A percentile compares a stretch with the other conserved stretches of the same genome.
phyloP scores from a whole-genome alignment of 92 coral and sea anemone genomes.

The Palythoa heliodiscus region DNA sequence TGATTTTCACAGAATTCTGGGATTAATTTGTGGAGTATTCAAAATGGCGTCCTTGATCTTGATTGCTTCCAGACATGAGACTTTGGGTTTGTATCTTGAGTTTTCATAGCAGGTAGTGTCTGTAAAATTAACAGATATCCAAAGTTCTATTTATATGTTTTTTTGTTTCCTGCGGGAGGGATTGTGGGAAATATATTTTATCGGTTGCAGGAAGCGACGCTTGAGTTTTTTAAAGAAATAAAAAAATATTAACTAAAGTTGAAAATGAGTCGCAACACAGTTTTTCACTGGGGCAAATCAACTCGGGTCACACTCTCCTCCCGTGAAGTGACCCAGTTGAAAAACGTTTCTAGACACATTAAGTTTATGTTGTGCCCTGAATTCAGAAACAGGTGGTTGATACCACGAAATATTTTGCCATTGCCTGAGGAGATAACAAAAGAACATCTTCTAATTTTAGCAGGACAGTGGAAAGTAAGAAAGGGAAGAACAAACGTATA shows the following conservation, averaged over 20 bases:
- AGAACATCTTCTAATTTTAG: slow-evolving; percentile 11
- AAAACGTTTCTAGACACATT: neutral
- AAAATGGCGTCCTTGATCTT: slow-evolving; percentile 9
- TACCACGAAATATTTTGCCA: neutral
- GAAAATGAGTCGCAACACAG: slow-evolving; percentile 9
- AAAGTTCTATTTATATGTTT: neutral
- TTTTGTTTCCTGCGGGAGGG: neutral
- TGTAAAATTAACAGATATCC: too few species aligned
- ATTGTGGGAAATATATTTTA: neutral
- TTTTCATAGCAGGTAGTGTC: neutral
- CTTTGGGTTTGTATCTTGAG: slow-evolving; percentile 8
- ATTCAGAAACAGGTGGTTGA: neutral
- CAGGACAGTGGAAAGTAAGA: slow-evolving; percentile 11
- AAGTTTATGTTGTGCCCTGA: neutral
- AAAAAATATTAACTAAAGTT: neutral
- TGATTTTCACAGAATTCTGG: slow-evolving; percentile 11
- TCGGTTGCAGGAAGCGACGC: slow-evolving; percentile 4
- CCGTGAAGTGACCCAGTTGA: slow-evolving; percentile 4
- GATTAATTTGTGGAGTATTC: neutral
- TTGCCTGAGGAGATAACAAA: neutral
- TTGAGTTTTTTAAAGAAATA: neutral
- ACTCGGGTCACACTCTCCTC: slow-evolving; percentile 23
- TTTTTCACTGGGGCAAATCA: slow-evolving; percentile 8
- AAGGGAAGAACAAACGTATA: neutral
- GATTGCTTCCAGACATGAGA: neutral